Percentiles rank a stretch among this genome's conserved stretches.
phyloP scores from a whole-genome alignment of 2,797 vertebrate species.

The Mormyrus hasselquistii region DNA sequence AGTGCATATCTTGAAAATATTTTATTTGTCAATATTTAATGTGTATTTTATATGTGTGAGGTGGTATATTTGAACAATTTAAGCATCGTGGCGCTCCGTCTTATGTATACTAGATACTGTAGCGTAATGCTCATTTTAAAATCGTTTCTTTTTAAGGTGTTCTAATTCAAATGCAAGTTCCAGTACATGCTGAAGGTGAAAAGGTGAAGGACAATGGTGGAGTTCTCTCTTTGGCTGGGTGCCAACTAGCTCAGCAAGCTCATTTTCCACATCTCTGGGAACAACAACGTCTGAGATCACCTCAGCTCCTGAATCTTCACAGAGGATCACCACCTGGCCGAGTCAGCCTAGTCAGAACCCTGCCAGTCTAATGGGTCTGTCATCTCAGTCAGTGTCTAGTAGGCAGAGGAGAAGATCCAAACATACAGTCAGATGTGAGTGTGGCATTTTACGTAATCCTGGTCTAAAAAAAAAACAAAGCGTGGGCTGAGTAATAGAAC shows the following conservation, averaged over 20 bases:
- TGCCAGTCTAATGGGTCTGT: conserved; percentile 67
- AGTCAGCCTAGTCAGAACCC: conserved; percentile 62
- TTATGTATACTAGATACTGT: neutral
- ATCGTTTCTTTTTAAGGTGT: conserved; percentile 47
- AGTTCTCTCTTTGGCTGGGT: conserved; percentile 52
- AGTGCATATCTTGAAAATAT: neutral
- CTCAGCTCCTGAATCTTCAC: conserved; percentile 5
- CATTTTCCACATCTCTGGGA: conserved; percentile 32
- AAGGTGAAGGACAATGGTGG: conserved; percentile 61
- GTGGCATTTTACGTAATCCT: neutral
- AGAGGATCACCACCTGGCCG: conserved; percentile 48
- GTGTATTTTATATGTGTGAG: neutral
- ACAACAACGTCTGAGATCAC: conserved; percentile 29
- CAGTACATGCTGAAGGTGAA: conserved; percentile 30
- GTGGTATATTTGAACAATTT: neutral
- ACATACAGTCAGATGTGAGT: neutral
- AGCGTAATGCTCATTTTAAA: neutral
- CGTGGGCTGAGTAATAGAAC: neutral
- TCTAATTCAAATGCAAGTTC: conserved; percentile 59
- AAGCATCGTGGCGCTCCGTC: neutral
- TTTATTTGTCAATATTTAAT: neutral
- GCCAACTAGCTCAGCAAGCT: conserved; percentile 53
- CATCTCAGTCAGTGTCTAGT: conserved; percentile 56
- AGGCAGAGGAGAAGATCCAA: conserved; percentile 50
- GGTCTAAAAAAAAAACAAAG: neutral